These are phyloP conservation scores for Cheumatopsyche charites DNA, from an alignment of 1,140 invertebrate species.

Conservation along the genomic window DNA sequence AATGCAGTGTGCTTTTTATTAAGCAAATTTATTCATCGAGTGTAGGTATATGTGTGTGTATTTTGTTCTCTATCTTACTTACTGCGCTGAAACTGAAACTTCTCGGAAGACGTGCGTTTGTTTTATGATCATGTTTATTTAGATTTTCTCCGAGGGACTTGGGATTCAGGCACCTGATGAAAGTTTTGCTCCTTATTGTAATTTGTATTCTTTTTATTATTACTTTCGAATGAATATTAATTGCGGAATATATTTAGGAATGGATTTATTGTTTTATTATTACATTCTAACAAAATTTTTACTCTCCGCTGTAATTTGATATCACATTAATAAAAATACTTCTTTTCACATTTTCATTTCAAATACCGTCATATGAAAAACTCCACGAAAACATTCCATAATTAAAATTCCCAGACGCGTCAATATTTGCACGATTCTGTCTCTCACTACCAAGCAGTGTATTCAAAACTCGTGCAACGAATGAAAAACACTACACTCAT, in stretches of 20 bases:
- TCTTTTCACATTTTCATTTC: no score
- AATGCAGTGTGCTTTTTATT: constrained; percentile 38
- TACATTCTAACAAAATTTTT: no score
- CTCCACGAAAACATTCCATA: no score
- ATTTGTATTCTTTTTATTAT: neutral
- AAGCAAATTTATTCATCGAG: constrained; percentile 41
- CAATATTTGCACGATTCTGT: no score
- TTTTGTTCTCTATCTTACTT: neutral
- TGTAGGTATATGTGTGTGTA: constrained; percentile 30
- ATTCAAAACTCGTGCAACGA: no score
- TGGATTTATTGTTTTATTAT: no score
- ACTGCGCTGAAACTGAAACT: constrained; percentile 11
- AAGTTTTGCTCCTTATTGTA: constrained; percentile 27
- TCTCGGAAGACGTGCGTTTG: constrained; percentile 30
- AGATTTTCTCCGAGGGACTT: constrained; percentile 18
- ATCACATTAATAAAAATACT: no score
- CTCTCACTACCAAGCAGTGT: neutral
- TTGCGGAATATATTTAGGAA: no score
- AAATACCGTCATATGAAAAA: no score
- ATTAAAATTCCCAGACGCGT: no score
- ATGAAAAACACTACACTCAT: constrained; percentile 7
- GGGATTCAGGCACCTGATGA: constrained; percentile 7
- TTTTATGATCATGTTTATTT: constrained; percentile 36
- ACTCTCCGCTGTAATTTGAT: no score
- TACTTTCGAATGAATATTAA: neutral